phyloP scores from a whole-genome alignment of 2,113 vertebrate species.

The Hydrochoerus hydrochaeris region DNA sequence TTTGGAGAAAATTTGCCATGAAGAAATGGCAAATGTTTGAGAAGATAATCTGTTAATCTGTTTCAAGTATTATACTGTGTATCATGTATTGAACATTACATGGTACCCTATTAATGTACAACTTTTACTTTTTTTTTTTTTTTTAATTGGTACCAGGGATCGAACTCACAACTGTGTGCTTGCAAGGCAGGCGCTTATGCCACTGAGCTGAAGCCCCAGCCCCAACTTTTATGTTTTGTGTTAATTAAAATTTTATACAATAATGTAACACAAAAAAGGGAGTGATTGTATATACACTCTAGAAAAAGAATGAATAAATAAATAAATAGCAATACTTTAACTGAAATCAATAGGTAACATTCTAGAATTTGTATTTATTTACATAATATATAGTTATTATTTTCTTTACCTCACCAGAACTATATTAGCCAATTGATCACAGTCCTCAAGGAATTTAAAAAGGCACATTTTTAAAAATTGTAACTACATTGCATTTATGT shows the following conservation, averaged over 20 bases:
- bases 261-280: too few relatives aligned
- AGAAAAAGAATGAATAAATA: not conserved
- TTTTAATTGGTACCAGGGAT: too few relatives aligned
- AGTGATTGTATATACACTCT: not conserved
- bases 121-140: too few relatives aligned
- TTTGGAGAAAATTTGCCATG: not conserved
- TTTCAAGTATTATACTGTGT: not conserved
- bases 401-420: not conserved
- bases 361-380: not conserved
- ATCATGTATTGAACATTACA: not conserved
- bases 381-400: not conserved
- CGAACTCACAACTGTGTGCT: too few relatives aligned
- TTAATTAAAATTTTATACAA: not conserved
- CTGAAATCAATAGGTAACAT: not conserved
- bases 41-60: not conserved
- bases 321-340: not conserved
- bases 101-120: not conserved
- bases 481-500: not conserved
- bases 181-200: too few relatives aligned
- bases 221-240: not conserved
- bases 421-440: not conserved
- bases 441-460: not conserved
- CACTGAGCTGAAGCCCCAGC: too few relatives aligned
- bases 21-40: not conserved
- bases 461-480: not conserved